Percentiles rank a stretch among this genome's conserved stretches.
Evolutionary conservation across 2,113 vertebrate species (phyloP).

Genomic region (Coptodon rendalli): DNA sequence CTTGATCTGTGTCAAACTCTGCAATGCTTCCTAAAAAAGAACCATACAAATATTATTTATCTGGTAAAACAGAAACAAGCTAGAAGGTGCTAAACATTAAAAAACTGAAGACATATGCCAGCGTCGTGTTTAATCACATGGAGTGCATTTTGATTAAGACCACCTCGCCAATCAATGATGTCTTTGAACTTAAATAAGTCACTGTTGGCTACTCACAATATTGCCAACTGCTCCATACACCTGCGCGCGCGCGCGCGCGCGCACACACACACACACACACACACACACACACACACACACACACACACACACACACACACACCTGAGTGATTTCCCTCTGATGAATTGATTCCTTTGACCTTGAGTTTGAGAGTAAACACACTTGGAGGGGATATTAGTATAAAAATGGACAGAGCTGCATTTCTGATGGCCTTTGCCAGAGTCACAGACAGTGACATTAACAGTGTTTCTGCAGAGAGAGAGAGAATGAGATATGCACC

Average conservation of each 20-base stretch:
- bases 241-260: not conserved
- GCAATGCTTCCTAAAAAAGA: not conserved
- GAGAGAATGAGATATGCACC: conserved; percentile 39
- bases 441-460: not conserved
- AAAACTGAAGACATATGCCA: conserved; percentile 71
- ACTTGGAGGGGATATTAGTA: not conserved
- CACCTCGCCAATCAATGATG: conserved; percentile 82
- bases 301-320: not conserved
- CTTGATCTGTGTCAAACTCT: not conserved
- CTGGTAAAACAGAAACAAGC: not conserved
- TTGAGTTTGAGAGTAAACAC: conserved; percentile 2
- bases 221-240: conserved; percentile 15
- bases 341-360: conserved; percentile 19
- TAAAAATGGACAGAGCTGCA: conserved; percentile 16
- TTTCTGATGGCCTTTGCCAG: not conserved
- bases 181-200: conserved; percentile 88
- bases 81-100: conserved; percentile 46
- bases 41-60: not conserved
- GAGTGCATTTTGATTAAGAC: conserved; percentile 90
- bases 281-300: not conserved
- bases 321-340: rapidly evolving
- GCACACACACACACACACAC: not conserved
- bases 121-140: conserved; percentile 81
- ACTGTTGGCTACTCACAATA: conserved; percentile 72
- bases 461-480: not conserved